Conservation (phyloP, 2,113 vertebrate species). For the Sebastes fasciatus region DNA sequence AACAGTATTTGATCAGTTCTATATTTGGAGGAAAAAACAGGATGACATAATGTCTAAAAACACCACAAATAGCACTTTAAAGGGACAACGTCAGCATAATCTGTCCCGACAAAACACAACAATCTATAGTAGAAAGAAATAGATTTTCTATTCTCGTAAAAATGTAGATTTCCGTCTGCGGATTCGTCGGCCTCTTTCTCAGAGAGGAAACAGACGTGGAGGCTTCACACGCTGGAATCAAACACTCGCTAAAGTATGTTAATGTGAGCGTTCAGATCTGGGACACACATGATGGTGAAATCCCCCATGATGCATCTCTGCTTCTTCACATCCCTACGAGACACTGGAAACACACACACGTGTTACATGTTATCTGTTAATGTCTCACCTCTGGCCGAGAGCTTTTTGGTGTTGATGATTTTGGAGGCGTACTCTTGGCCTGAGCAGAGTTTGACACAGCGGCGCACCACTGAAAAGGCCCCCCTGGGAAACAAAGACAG, state of each 20-base stretch:
- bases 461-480: conserved; percentile 95
- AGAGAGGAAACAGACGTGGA: conserved; percentile 56
- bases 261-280: conserved; percentile 57
- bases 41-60: not conserved
- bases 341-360: not conserved
- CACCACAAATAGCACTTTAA: not conserved
- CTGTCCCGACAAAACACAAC: not conserved
- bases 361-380: not conserved
- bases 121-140: not conserved
- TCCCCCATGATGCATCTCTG: conserved; percentile 24
- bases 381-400: conserved; percentile 93
- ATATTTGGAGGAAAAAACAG: not conserved
- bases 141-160: not conserved
- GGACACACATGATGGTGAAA: conserved; percentile 47
- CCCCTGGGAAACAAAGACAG: conserved; percentile 85
- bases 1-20: not conserved
- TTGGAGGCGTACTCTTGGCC: conserved; percentile 96
- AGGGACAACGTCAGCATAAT: not conserved
- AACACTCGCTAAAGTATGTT: conserved; percentile 67
- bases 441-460: conserved; percentile 95
- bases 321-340: not conserved
- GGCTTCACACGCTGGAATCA: conserved; percentile 58
- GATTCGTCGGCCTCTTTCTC: conserved; percentile 16
- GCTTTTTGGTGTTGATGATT: conserved; percentile 99
- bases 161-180: not conserved